Base-by-base conservation (phyloP, 2,888 invertebrate genomes). In the Aelia acuminata region DNA sequence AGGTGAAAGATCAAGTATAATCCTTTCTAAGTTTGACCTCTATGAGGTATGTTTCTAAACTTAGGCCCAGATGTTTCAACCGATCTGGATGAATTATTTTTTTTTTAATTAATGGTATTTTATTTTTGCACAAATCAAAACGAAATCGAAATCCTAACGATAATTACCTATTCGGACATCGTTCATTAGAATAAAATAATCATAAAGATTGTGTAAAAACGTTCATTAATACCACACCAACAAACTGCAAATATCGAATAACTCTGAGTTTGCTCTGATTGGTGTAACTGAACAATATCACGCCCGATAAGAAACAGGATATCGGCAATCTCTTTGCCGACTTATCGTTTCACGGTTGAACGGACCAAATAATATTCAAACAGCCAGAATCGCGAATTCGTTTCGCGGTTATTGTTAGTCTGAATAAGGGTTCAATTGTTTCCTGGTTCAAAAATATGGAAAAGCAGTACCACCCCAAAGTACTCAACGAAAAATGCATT, bases 401-500 rank as follows among this genome's bases (percentile, higher is more conserved):
- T 80, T 43, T 47, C 43, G 43, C 39, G 13, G 22, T 43, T 47
- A 43, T 20, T 47, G 43, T 80, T 43, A 39, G 80, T 43, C 43
- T 80, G n/a, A 22, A 43, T 80, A 43, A 43, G 22, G n/a, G 3
- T 11, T 20, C 43, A 80, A 80, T 43, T n/a, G 43, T 80, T 80
- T 80, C 80, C 80, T 80, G 75, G 75, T 75, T 75, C 57, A 57
- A 57, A 57, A 57, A 57, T 26, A 57, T 13, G 57, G 57, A 13
- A 53, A 57, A 57, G 26, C 13, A 10, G 15, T 57, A 57, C 57
- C 57, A 26, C 57, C n/a, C n/a, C n/a, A n/a, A 57, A 57, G 11
- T 11, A n/a, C 57, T 57, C 26, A 1, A 26, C 3, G n/a, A n/a
- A n/a, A 22, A 5, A 22, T 18, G n/a, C 57, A 57, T 57, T 57